Base-by-base conservation (phyloP, 2,888 invertebrate species). In the Diaprepes abbreviatus region DNA sequence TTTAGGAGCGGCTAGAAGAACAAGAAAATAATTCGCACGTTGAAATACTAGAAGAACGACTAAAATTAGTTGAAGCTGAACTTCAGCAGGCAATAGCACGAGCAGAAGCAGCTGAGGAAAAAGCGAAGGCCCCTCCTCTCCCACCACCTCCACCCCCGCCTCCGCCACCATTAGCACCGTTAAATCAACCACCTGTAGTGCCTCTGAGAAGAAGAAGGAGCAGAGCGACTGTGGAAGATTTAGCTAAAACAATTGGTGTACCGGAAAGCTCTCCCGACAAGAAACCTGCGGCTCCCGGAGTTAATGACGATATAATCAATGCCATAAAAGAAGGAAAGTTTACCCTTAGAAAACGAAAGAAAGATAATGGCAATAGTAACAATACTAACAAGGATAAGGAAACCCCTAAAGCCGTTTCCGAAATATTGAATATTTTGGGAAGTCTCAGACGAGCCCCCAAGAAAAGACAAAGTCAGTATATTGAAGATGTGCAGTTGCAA, bases 261-360 rank as follows among this genome's bases (percentile, higher is more conserved):
- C 63, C 67, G 28, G 74, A 75, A 43, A 66, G 59, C 28, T 16
- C 65, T 3, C 38, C 65, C 1, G 71, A 73, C 1, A 71, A 73
- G 50, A 77, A 77, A 52, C 75, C 75, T 50, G 63, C 66, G 16
- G 85, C 86, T 6, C 86, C 86, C n/a, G 91, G 90, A 0, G 92
- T 92, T 74, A 83, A 82, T 63, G 91, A 92, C 79, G 91, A 92
- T 14, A 91, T 92, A 74, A 92, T 92, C 10, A 92, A 91, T 80
- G 91, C 92, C 79, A 92, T 92, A 55, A 92, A 92, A 82, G 90
- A 91, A 14, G 92, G 92, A 33, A 88, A 90, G 76, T 92, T 92
- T 83, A 91, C 91, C 0, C 83, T 92, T 19, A 90, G 91, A 54
- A 90, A 89, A 82, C 81, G 87, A 31, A 90, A 91, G 54, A 90